Base-by-base conservation (phyloP, 1,140 invertebrate species). In the Diploscapter pachys region DNA sequence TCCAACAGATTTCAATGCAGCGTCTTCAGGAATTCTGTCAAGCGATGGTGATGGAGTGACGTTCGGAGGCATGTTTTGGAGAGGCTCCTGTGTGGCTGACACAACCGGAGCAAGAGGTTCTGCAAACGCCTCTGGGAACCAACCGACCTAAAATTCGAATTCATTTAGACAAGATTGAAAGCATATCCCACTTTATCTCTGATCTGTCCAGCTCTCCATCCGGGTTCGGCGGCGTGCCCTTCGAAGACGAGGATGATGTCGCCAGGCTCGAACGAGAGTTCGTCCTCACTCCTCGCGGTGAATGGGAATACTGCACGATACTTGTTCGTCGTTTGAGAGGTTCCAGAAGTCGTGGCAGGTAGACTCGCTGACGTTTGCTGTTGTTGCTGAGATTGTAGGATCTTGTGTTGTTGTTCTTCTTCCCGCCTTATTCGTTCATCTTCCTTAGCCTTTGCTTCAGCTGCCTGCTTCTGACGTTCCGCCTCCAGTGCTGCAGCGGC, bases 81-180 rank as follows among this genome's bases (percentile, higher is more conserved):
- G 71, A 3, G 75, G 75, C 49, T 76, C 64, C 9, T 8, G 13
- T 57, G 64, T 74, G 13, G 69, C 62, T 80, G 69, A 81, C n/a
- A 71, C 75, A 11, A 83, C 77, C 63, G 81, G 80, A 71, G 86
- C 85, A n/a, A 94, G 86, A 52, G 90, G 90, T 84, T 96, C 93
- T 9, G 95, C 94, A 86, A 98, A 98, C 4, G 93, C 93, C 87
- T 96, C 93, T 3, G 96, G 96, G 88, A 98, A 98, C 93, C 95
- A 98, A n/a, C 96, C 95, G 4, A 72, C 51, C 71, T 71, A 31
- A 62, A 11, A 68, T 6, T 59, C 9, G 9, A 59, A 59, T 13
- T 11, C n/a, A 68, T 55, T 52, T 54, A 8, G 63, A 8, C 9
- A 48, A 8, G 31, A 64, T 64, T 13, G 51, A 31, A 5, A 64